Conservation (phyloP, 2,113 vertebrate genomes). For the Narcine bancroftii region DNA sequence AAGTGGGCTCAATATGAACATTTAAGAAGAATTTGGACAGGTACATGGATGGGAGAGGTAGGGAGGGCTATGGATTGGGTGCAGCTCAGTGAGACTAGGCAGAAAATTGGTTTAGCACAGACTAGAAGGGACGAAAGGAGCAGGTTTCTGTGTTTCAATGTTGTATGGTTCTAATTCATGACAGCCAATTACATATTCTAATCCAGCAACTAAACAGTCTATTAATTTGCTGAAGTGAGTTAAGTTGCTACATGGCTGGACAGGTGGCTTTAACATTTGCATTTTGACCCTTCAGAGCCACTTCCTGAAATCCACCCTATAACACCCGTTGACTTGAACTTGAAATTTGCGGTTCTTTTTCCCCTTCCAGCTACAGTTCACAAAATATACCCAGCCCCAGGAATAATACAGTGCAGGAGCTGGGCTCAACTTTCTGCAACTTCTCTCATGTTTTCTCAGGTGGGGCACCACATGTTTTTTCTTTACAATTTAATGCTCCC, state of each 20-base stretch:
- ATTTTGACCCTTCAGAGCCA: not conserved
- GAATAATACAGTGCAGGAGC: not conserved
- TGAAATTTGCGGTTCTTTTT: not conserved
- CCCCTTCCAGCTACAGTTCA: not conserved
- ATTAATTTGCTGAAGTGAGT: not conserved
- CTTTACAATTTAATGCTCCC: not conserved
- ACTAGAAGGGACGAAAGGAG: no score
- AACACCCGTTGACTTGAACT: not conserved
- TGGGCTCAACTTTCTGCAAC: not conserved
- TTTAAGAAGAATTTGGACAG: no score
- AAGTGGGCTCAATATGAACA: no score
- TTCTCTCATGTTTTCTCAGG: not conserved
- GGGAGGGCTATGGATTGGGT: no score
- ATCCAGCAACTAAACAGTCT: not conserved
- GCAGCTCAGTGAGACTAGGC: no score
- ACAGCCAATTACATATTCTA: no score
- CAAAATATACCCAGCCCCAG: not conserved
- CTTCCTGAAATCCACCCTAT: not conserved
- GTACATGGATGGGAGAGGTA: no score
- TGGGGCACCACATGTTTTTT: not conserved
- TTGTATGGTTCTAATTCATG: not conserved
- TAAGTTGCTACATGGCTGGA: not conserved
- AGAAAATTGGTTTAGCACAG: no score
- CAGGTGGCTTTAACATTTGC: not conserved
- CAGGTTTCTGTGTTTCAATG: no score